Evolutionary conservation across 2,888 invertebrate species (phyloP).

Genomic region (Lottia gigantea): DNA sequence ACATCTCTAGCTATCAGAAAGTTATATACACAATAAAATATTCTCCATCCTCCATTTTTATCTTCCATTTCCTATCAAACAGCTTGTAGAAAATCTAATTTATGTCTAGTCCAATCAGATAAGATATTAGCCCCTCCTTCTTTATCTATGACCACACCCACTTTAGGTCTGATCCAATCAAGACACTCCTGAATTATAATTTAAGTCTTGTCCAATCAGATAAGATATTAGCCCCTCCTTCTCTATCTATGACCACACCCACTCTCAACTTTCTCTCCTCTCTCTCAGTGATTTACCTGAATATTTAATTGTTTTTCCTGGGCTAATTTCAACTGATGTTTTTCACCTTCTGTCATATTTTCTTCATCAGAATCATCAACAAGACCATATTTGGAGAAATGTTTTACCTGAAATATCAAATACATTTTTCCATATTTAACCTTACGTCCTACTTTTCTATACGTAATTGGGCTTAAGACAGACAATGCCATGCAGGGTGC

Average conservation of each 20-base stretch:
- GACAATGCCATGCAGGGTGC: neutral
- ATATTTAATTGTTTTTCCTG: slow-evolving; percentile 48
- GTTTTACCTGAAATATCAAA: slow-evolving; percentile 76
- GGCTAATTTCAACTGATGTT: slow-evolving; percentile 46
- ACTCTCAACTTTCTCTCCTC: neutral
- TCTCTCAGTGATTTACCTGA: slow-evolving; percentile 42
- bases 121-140: no score
- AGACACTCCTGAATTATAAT: no score
- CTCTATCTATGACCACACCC: slow-evolving; percentile 13
- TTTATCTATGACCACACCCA: slow-evolving; percentile 17
- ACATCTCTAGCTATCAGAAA: no score
- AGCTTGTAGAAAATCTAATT: no score
- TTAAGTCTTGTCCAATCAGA: no score
- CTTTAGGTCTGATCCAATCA: no score
- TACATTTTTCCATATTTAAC: neutral
- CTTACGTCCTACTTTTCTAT: neutral
- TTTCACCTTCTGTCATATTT: slow-evolving; percentile 68
- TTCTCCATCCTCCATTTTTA: no score
- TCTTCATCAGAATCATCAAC: slow-evolving; percentile 89
- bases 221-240: neutral
- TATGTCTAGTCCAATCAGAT: no score
- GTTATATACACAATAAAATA: no score
- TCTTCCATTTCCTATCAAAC: no score
- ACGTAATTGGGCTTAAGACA: neutral
- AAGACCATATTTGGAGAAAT: slow-evolving; percentile 95